Conservation (phyloP, 2,797 vertebrate species). For the Aeoliscus strigatus region DNA sequence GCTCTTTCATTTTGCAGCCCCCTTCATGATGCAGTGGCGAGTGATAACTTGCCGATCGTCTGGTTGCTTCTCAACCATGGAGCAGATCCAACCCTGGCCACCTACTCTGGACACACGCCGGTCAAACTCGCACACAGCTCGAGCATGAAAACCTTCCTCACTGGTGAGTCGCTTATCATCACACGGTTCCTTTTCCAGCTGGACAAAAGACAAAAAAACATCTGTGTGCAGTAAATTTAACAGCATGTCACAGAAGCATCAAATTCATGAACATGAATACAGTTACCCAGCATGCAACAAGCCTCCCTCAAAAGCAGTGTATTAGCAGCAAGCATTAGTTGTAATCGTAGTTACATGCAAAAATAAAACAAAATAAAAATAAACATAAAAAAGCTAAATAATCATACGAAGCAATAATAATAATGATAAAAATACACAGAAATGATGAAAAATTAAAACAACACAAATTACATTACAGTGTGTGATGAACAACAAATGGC, state of each 20-base stretch:
- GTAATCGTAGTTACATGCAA: neutral
- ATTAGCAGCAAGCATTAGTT: constrained; percentile 1
- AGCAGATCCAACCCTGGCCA: constrained; percentile 94
- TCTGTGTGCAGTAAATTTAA: too few relatives aligned
- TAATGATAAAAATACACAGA: too few relatives aligned
- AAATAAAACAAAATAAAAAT: too few relatives aligned
- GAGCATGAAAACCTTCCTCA: constrained; percentile 91
- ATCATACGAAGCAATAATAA: too few relatives aligned
- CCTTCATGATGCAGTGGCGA: constrained; percentile 94
- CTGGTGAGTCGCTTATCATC: constrained; percentile 69
- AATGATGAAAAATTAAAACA: too few relatives aligned
- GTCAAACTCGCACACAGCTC: constrained; percentile 92
- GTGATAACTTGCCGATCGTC: constrained; percentile 92
- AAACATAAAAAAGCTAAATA: too few relatives aligned
- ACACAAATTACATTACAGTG: too few relatives aligned
- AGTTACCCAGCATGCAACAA: constrained; percentile 2
- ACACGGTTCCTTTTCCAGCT: neutral
- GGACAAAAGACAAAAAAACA: too few relatives aligned
- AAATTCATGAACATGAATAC: neutral
- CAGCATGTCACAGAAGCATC: too few relatives aligned
- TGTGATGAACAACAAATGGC: too few relatives aligned
- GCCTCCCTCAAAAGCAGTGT: constrained; percentile 6
- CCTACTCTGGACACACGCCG: constrained; percentile 94
- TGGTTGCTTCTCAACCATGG: constrained; percentile 95
- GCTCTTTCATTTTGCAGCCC: constrained; percentile 71